Percentiles rank a stretch among this genome's conserved stretches.
Evolutionary conservation across 1,140 invertebrate genomes (phyloP).

Genomic region (Magallana ariakensis): DNA sequence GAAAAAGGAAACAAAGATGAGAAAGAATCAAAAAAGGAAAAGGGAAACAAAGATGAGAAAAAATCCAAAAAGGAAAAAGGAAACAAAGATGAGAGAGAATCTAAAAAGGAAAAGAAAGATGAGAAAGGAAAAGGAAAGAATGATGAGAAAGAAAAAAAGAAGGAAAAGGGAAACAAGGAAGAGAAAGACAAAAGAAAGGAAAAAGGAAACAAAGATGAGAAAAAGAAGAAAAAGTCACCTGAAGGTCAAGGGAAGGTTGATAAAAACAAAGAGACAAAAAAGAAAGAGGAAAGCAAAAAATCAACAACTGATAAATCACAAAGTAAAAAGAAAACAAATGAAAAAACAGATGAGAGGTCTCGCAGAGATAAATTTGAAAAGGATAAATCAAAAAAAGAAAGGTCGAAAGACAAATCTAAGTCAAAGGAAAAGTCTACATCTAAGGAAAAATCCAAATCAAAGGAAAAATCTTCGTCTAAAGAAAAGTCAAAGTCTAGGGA

Average conservation of each 20-base stretch:
- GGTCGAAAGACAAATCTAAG: constrained; percentile 10
- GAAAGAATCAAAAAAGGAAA: background rate
- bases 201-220: background rate
- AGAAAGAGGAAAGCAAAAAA: background rate
- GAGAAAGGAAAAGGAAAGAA: background rate
- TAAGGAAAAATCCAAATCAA: background rate
- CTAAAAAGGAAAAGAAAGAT: background rate
- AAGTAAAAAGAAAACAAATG: background rate
- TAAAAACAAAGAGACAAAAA: background rate
- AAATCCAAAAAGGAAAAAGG: background rate
- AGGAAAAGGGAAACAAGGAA: background rate
- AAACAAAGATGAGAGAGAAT: background rate
- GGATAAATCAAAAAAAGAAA: background rate
- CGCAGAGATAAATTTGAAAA: constrained; percentile 16
- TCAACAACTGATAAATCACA: background rate
- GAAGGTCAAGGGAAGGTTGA: background rate
- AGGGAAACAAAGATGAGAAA: background rate
- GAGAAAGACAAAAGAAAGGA: constrained; percentile 5
- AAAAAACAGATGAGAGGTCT: background rate
- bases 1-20: background rate
- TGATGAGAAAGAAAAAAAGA: background rate
- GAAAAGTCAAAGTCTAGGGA: too few species aligned
- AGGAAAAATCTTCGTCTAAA: background rate
- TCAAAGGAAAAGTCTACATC: constrained; percentile 13
- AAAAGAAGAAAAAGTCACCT: background rate